Conservation (phyloP, 2,888 invertebrate species). For the Phalangium opilio region DNA sequence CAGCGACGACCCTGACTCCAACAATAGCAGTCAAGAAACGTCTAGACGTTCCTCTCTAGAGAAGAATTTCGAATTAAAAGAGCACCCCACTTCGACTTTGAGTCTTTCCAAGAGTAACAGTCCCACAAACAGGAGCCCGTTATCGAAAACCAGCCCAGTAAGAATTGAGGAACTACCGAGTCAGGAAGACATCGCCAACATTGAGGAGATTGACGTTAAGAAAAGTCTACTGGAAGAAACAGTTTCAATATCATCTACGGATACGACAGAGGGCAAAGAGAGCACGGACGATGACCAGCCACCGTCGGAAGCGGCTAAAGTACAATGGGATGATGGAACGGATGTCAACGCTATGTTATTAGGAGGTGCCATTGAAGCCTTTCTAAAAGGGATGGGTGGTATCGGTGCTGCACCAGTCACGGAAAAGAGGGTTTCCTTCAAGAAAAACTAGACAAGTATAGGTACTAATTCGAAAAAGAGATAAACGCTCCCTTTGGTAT, state of each 20-base stretch:
- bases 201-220: slow-evolving; percentile 7
- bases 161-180: neutral
- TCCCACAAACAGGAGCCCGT: slow-evolving; percentile 5
- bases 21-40: neutral
- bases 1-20: neutral
- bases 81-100: neutral
- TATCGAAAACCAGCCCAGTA: slow-evolving; percentile 5
- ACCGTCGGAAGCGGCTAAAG: slow-evolving; percentile 7
- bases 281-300: slow-evolving; percentile 6
- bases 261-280: slow-evolving; percentile 11
- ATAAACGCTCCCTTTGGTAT: no score
- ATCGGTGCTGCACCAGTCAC: slow-evolving; percentile 7
- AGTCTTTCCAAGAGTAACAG: neutral
- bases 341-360: slow-evolving; percentile 18
- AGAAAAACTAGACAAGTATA: slow-evolving; percentile 6
- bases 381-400: slow-evolving; percentile 14
- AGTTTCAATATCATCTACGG: slow-evolving; percentile 9
- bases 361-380: slow-evolving; percentile 22
- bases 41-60: neutral
- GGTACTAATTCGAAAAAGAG: no score
- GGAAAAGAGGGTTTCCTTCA: slow-evolving; percentile 19
- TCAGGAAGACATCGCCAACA: neutral
- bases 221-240: slow-evolving; percentile 10
- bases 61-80: neutral
- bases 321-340: slow-evolving; percentile 20